Percentiles rank a stretch among this genome's conserved stretches.
phyloP scores from a whole-genome alignment of 2,888 invertebrate genomes.

The Tanypteryx hageni region DNA sequence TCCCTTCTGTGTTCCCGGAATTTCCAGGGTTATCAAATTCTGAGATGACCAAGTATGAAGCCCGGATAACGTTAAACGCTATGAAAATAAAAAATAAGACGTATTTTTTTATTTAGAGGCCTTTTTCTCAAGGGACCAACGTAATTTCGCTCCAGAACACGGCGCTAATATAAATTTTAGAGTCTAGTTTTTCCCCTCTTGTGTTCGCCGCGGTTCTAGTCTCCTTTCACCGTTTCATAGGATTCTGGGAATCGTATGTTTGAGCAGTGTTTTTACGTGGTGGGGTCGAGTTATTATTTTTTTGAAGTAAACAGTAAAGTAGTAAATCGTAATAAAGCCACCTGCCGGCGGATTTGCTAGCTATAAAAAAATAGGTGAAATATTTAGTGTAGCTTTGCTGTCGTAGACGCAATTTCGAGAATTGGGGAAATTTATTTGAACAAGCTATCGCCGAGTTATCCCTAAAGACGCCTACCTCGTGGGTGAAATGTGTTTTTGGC shows the following conservation, averaged over 20 bases:
- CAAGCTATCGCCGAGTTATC: too few species aligned
- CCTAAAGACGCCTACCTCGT: too few species aligned
- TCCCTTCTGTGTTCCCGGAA: constrained; percentile 1
- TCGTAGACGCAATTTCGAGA: too few species aligned
- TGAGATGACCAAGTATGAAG: neutral
- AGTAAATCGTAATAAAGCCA: too few species aligned
- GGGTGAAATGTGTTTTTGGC: too few species aligned
- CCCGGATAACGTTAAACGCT: constrained; percentile 15
- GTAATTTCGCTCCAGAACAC: neutral
- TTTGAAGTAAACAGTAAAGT: too few species aligned
- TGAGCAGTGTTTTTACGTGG: neutral
- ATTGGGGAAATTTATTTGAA: too few species aligned
- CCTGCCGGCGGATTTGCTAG: too few species aligned
- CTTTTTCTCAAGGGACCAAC: neutral
- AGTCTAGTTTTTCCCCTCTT: neutral
- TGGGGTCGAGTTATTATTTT: neutral
- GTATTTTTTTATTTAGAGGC: neutral
- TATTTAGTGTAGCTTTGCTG: too few species aligned
- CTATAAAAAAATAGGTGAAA: too few species aligned
- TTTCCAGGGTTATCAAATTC: constrained; percentile 27
- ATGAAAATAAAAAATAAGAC: neutral
- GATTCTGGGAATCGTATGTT: neutral
- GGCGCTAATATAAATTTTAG: neutral
- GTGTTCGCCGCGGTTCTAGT: too few species aligned
- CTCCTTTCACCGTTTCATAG: neutral